Conservation (phyloP, 2,113 vertebrate species). For the Crypturellus undulatus region DNA sequence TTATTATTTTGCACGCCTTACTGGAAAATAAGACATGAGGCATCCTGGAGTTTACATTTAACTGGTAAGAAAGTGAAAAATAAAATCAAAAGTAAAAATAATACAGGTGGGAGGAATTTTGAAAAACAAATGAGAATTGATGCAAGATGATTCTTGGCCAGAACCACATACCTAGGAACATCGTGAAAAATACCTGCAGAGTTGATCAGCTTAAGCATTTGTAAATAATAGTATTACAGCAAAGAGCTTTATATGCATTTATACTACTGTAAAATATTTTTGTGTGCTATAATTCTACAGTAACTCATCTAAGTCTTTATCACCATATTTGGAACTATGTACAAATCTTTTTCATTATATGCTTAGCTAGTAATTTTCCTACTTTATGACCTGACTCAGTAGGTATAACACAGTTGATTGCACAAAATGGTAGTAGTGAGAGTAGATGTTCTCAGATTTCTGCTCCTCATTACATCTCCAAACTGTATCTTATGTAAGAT, state of each 20-base stretch:
- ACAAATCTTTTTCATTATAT: neutral
- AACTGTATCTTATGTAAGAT: neutral
- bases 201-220: neutral
- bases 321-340: neutral
- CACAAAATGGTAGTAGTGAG: neutral
- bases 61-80: conserved; percentile 10
- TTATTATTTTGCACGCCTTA: conserved; percentile 67
- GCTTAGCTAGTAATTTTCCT: neutral
- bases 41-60: conserved; percentile 39
- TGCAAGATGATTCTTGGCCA: neutral
- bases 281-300: neutral
- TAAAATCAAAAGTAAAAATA: conserved; percentile 47
- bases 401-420: conserved; percentile 6
- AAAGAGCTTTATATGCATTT: neutral
- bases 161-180: neutral
- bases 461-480: neutral
- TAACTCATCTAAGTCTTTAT: conserved; percentile 17
- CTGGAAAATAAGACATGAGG: conserved; percentile 59
- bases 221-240: neutral
- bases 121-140: neutral
- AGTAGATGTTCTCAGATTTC: neutral
- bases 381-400: neutral
- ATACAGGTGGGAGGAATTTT: conserved; percentile 23
- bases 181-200: neutral
- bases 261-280: neutral